Percentiles rank a stretch among this genome's conserved stretches.
Evolutionary conservation across 1,140 invertebrate genomes (phyloP).

Genomic region (Capitella teleta): DNA sequence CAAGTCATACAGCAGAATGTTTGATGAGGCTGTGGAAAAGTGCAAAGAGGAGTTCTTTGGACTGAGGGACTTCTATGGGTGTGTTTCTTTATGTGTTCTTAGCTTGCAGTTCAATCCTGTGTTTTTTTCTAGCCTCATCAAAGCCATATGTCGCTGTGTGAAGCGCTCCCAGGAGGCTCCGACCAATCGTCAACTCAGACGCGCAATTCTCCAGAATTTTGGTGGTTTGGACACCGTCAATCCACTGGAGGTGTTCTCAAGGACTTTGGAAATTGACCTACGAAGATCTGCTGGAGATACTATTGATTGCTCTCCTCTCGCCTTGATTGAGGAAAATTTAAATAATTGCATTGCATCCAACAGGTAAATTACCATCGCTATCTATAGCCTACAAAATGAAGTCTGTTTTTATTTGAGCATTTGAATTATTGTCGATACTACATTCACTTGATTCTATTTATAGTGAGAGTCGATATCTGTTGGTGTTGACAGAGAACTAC

Average conservation of each 20-base stretch:
- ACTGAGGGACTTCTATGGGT: conserved; percentile 38
- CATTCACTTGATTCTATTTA: too few species aligned
- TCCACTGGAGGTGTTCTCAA: conserved; percentile 20
- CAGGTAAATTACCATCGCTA: background rate
- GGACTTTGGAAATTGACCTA: conserved; percentile 11
- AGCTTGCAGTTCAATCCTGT: background rate
- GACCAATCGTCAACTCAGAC: conserved; percentile 21
- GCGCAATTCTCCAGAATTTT: conserved; percentile 30
- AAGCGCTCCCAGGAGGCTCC: conserved; percentile 13
- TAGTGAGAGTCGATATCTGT: conserved; percentile 31
- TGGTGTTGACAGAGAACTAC: conserved; percentile 34
- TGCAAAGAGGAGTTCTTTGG: conserved; percentile 40
- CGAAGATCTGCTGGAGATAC: too few species aligned
- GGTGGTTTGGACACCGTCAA: conserved; percentile 23
- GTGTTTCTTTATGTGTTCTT: background rate
- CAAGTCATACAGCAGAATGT: conserved; percentile 23
- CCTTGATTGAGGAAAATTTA: too few species aligned
- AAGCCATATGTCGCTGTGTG: conserved; percentile 28
- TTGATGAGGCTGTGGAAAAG: conserved; percentile 15
- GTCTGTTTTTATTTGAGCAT: too few species aligned
- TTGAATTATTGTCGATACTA: too few species aligned
- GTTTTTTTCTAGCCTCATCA: conserved; percentile 22
- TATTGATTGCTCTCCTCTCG: too few species aligned
- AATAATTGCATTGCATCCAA: too few species aligned
- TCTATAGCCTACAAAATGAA: background rate